These are phyloP conservation scores for Hystrix cristata DNA, from an alignment of 2,113 vertebrate species.

Conservation along the genomic window DNA sequence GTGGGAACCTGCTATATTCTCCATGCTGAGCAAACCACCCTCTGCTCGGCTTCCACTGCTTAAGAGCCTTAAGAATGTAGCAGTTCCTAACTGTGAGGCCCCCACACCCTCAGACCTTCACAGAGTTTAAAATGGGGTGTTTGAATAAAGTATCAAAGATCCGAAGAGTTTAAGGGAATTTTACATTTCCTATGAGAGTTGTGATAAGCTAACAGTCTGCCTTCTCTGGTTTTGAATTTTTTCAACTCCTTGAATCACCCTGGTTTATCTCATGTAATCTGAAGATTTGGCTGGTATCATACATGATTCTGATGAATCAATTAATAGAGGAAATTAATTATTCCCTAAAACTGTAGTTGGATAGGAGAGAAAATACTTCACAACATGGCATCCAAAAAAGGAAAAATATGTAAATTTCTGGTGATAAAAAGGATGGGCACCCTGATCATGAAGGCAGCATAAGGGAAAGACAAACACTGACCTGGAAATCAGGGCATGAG, in stretches of 20 bases:
- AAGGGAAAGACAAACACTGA: background rate
- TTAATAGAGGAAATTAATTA: conserved; percentile 23
- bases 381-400: background rate
- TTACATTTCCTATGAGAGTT: background rate
- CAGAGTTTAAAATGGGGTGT: background rate
- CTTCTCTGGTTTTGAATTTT: conserved; percentile 26
- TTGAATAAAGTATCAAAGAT: background rate
- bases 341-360: conserved; percentile 7
- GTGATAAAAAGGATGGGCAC: background rate
- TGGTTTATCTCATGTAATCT: background rate
- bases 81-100: background rate
- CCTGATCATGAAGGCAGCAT: background rate
- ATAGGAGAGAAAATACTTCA: conserved; percentile 49
- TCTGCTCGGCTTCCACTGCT: background rate
- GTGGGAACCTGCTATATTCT: conserved; percentile 40
- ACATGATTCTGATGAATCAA: conserved; percentile 8
- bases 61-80: background rate
- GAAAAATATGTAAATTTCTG: background rate
- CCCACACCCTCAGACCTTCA: background rate
- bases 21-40: background rate
- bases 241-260: background rate
- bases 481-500: background rate
- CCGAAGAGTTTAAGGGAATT: background rate
- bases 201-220: background rate
- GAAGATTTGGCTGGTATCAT: background rate